phyloP scores from a whole-genome alignment of 2,888 invertebrate genomes.

The Platycheirus rosarum region DNA sequence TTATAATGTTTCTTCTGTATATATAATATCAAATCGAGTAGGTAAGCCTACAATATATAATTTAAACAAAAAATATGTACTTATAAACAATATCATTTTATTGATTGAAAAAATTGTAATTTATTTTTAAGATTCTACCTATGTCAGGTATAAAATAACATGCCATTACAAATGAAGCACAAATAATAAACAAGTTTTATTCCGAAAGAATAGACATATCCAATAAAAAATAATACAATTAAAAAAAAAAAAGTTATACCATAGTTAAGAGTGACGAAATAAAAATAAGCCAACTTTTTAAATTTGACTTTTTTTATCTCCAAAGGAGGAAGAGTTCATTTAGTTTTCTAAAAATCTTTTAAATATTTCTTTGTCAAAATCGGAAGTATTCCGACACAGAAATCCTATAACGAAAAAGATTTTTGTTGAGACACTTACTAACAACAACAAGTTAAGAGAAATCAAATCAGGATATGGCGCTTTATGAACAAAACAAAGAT shows the following conservation, averaged over 20 bases:
- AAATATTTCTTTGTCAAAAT: too few species aligned
- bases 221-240: slow-evolving; percentile 32
- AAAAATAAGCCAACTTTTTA: slow-evolving; percentile 38
- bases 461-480: too few species aligned
- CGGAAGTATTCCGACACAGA: too few species aligned
- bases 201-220: slow-evolving; percentile 60
- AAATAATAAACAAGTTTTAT: slow-evolving; percentile 35
- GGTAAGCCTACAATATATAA: slow-evolving; percentile 10
- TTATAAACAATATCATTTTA: slow-evolving; percentile 10
- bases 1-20: slow-evolving; percentile 29
- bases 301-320: neutral
- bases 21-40: neutral
- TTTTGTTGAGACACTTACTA: too few species aligned
- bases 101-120: slow-evolving; percentile 14
- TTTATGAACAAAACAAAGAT: too few species aligned
- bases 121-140: slow-evolving; percentile 34
- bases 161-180: slow-evolving; percentile 47
- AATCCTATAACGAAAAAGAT: too few species aligned
- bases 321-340: too few species aligned
- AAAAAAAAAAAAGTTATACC: slow-evolving; percentile 26
- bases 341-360: too few species aligned
- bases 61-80: slow-evolving; percentile 13
- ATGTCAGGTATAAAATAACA: slow-evolving; percentile 31
- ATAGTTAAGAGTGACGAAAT: slow-evolving; percentile 29
- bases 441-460: too few species aligned